Evolutionary conservation across 2,888 invertebrate species (phyloP), one percentile per base, ranked within the genome.

Genomic region (Dryomyza anilis): DNA sequence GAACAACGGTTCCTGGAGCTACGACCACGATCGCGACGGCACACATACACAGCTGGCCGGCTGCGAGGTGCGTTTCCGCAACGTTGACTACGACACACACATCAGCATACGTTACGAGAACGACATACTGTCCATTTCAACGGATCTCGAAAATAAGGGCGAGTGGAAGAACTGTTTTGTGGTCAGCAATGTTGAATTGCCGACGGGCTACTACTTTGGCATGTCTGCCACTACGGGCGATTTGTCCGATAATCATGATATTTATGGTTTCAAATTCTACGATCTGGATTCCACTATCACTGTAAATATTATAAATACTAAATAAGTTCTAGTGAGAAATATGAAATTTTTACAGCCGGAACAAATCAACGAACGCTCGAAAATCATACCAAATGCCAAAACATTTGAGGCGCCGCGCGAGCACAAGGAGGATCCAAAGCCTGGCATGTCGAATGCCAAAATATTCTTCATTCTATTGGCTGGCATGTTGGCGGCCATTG

Each of bases 21-120:
- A 99, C 83, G 99, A 99, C 84, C 99, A 99, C 83, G 99, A 99
- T 80, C 86, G 94, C 50, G 99, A 99, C 85, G 99, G 99, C 53
- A 98, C 98, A 0, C 97, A 97, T 82, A 98, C 98, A 0, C 95
- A 98, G 84, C 83, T 99, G 30, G 92, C 96, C 16, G 99, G 99
- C 27, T 99, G 99, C 84, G 96, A 98, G 83, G 94, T 95, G 8
- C 95, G 96, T 79, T 94, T 99, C 82, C 87, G 99, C 61, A 98
- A 98, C 86, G 86, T 85, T 39, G 91, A 95, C 67, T 89, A 93
- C 74, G 97, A 98, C 77, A 95, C 98, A 0, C 93, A 93, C 78
- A 76, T 98, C 50, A 90, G 95, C 48, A 91, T 99, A 65, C 87
- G 94, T 73, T 99, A 98, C 79, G 94, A 94, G 83, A 91, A 91